phyloP scores from a whole-genome alignment of 2,888 invertebrate species.

The Eugnorisma glareosa region DNA sequence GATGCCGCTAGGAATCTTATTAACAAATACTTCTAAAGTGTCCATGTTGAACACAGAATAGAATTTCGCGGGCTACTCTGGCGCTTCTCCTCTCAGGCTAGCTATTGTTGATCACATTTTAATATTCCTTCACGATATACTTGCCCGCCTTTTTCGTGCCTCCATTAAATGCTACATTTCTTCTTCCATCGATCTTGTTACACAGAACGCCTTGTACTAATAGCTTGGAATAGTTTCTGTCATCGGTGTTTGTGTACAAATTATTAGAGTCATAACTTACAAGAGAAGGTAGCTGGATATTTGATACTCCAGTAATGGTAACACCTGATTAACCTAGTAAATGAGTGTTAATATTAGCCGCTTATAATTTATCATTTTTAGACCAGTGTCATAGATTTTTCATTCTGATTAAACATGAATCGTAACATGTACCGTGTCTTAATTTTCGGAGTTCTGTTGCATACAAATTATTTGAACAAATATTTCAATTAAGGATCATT shows the following conservation, averaged over 20 bases:
- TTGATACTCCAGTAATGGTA: conserved; percentile 22
- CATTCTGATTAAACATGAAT: background rate
- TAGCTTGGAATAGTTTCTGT: conserved; percentile 37
- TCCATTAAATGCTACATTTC: conserved; percentile 51
- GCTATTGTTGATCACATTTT: conserved; percentile 28
- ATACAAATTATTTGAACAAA: background rate
- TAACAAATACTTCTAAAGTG: background rate
- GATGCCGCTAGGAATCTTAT: background rate
- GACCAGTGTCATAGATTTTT: background rate
- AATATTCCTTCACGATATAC: conserved; percentile 22
- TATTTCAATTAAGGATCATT: background rate
- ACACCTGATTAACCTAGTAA: conserved; percentile 10
- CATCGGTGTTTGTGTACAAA: conserved; percentile 33
- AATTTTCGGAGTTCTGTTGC: no score
- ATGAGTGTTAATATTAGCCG: background rate
- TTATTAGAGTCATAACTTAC: conserved; percentile 17
- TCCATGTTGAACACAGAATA: no score
- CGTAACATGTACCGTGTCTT: background rate
- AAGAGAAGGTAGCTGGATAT: conserved; percentile 5
- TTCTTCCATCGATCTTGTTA: conserved; percentile 35
- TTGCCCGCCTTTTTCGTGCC: conserved; percentile 62
- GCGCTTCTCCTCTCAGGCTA: no score
- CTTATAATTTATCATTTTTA: conserved; percentile 2
- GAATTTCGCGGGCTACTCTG: no score
- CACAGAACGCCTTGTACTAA: conserved; percentile 42